Conservation (phyloP, 2,113 vertebrate genomes). For the Anas platyrhynchos region DNA sequence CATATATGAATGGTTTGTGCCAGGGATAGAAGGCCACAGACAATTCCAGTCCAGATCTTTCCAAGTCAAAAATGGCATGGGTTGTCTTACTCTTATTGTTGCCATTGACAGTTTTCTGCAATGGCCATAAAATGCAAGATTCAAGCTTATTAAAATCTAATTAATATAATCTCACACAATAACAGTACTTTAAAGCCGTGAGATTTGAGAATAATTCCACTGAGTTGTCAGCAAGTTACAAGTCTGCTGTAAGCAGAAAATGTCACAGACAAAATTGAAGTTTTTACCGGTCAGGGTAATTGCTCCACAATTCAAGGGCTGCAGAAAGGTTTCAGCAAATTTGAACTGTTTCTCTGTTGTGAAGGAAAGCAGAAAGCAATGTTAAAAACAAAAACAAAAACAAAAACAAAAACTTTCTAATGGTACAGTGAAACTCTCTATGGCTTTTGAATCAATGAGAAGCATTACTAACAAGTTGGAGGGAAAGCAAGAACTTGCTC, state of each 20-base stretch:
- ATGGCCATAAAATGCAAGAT: background rate
- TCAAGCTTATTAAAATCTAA: background rate
- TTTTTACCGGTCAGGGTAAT: fast-evolving
- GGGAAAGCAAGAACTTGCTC: background rate
- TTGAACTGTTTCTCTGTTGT: background rate
- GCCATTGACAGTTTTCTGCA: background rate
- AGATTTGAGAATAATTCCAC: background rate
- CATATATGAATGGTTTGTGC: background rate
- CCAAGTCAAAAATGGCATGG: background rate
- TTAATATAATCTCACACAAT: background rate
- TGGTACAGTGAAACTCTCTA: background rate
- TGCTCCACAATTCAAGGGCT: background rate
- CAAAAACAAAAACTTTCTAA: background rate
- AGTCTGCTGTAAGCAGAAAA: background rate
- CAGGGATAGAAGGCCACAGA: background rate
- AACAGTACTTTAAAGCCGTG: background rate
- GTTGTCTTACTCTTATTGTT: background rate
- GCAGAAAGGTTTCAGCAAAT: background rate
- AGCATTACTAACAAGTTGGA: background rate
- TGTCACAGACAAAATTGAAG: background rate
- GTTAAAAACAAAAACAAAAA: background rate
- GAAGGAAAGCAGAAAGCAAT: background rate
- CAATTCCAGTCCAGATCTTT: background rate
- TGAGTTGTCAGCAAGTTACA: background rate
- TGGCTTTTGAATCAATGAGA: background rate